phyloP scores from a whole-genome alignment of 1,140 invertebrate genomes.

The Aphelenchoides fujianensis region DNA sequence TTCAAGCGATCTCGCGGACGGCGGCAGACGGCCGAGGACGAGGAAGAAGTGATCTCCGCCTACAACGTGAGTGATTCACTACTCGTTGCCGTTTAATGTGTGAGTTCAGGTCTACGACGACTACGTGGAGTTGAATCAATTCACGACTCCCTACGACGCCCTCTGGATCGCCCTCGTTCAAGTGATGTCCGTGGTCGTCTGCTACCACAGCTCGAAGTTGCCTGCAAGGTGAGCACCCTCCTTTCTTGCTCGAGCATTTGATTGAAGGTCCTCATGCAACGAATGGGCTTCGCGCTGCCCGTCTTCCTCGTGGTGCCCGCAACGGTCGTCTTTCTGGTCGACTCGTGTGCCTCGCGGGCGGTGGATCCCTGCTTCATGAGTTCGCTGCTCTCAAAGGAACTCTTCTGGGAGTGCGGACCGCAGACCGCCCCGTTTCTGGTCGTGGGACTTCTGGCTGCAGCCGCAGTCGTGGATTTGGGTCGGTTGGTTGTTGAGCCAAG shows the following conservation, averaged over 20 bases:
- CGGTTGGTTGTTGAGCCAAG: slow-evolving; percentile 52
- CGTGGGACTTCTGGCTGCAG: slow-evolving; percentile 40
- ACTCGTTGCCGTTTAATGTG: slow-evolving; percentile 16
- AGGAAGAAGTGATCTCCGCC: slow-evolving; percentile 49
- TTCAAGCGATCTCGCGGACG: slow-evolving; percentile 19
- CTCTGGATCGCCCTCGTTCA: slow-evolving; percentile 59
- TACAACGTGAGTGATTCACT: slow-evolving; percentile 53
- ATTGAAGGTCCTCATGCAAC: slow-evolving; percentile 60
- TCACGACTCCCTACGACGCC: slow-evolving; percentile 58
- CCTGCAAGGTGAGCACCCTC: slow-evolving; percentile 56
- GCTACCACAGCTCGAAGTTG: slow-evolving; percentile 60
- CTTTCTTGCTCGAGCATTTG: slow-evolving; percentile 25
- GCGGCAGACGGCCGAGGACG: slow-evolving; percentile 18
- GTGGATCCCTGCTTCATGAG: slow-evolving; percentile 54
- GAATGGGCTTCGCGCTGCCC: slow-evolving; percentile 57
- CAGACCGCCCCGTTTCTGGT: slow-evolving; percentile 19
- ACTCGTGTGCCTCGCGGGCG: slow-evolving; percentile 35
- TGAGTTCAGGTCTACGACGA: slow-evolving; percentile 53
- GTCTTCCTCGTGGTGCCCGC: slow-evolving; percentile 51
- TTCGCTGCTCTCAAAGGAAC: slow-evolving; percentile 45
- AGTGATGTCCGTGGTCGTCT: slow-evolving; percentile 53
- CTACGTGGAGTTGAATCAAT: slow-evolving; percentile 57
- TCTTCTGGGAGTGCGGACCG: slow-evolving; percentile 55
- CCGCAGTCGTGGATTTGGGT: slow-evolving; percentile 59
- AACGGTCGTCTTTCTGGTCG: slow-evolving; percentile 51